Evolutionary conservation across 2,888 invertebrate species (phyloP), one percentile per base, ranked within the genome.

Genomic region (Nezara viridula): DNA sequence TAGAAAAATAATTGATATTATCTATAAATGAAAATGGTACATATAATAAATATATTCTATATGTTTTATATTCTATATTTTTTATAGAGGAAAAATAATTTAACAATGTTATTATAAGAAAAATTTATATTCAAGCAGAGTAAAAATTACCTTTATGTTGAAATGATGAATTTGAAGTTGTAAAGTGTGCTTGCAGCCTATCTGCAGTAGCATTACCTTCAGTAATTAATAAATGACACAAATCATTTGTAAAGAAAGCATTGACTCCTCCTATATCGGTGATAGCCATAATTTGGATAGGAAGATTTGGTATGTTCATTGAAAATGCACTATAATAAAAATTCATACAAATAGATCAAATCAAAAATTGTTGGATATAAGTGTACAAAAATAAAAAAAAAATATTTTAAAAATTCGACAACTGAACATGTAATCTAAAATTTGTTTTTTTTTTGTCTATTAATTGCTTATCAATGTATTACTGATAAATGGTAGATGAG

Each of bases 121-220:
- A 60, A 27, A 2, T n/a, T 2, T 12, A 27, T 3, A 37, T 32
- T 6, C 7, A 19, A 32, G 32, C 19, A 19, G 16, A 6, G 19
- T 19, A 16, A 66, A 37, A 93, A 94, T 94, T 93, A 98, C 98
- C 96, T 94, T 98, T 98, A 91, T 96, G 96, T 93, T 96, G 96
- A 92, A 96, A 96, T 91, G 96, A 96, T 24, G 96, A 95, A 1
- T 97, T 96, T 90, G 97, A 97, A 0, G 98, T 98, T 94, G 98
- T 97, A 93, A 98, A 99, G 93, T 97, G 97, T 0, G 98, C 98
- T 90, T 96, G 96, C 50, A 98, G 94, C 89, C 97, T 94, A 93
- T 98, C 98, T 7, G 98, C 98, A 24, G 98, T 95, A 0, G 97
- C 96, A 93, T 98, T 98, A 47, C 98, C 98, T 92, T 98, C 98